These are phyloP conservation scores for Crambe crambe DNA, from an alignment of 37 sponge, comb jelly and placozoan genomes.

Conservation along the genomic window DNA sequence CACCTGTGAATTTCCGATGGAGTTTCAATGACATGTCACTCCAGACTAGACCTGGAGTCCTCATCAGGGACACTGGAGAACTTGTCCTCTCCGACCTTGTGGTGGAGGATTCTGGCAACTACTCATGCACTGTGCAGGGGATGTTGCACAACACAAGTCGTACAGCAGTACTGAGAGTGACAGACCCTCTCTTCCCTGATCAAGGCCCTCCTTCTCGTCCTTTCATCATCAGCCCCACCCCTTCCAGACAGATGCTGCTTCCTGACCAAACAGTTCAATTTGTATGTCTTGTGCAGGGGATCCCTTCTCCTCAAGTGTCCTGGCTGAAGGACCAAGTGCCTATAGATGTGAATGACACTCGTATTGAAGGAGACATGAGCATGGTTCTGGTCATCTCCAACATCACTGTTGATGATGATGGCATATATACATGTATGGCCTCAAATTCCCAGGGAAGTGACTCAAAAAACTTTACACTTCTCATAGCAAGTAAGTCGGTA, in stretches of 20 bases:
- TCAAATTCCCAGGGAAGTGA: background rate
- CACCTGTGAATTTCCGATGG: conserved; percentile 13
- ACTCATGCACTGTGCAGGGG: conserved; percentile 22
- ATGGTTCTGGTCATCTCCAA: conserved; percentile 9
- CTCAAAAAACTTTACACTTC: background rate
- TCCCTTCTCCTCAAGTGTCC: conserved; percentile 10
- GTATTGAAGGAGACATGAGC: background rate
- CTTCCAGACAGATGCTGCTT: conserved; percentile 13
- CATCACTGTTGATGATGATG: conserved; percentile 10
- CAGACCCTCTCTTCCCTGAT: conserved; percentile 1
- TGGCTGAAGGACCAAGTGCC: conserved; percentile 24
- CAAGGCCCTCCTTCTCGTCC: background rate
- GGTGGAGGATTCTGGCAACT: conserved; percentile 40
- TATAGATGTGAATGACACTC: background rate
- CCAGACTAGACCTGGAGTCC: background rate
- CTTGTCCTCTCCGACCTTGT: conserved; percentile 20
- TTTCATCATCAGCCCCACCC: conserved; percentile 29
- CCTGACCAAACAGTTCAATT: conserved; percentile 42
- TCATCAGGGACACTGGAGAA: conserved; percentile 16
- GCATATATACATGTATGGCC: conserved; percentile 12
- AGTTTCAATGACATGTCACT: conserved; percentile 1
- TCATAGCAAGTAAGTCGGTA: background rate
- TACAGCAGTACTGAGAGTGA: conserved; percentile 3
- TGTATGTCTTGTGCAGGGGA: conserved; percentile 19
- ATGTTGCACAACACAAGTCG: background rate